Evolutionary conservation across 2,888 invertebrate genomes (phyloP), one percentile per base, ranked within the genome.

Genomic region (Anthophora plumipes): DNA sequence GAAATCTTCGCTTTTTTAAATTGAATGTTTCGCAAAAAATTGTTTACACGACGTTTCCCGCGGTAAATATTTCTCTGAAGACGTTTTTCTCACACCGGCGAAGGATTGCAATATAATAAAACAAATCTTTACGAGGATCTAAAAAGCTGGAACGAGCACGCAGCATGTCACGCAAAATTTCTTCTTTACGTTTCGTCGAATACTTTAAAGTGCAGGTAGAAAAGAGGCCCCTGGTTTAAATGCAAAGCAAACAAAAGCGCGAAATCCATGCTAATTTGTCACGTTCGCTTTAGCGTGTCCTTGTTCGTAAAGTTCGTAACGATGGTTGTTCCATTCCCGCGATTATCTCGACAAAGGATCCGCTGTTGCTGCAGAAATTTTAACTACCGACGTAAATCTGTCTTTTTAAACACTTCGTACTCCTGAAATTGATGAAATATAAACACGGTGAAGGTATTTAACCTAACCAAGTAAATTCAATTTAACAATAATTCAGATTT

Each of bases 231-330:
- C 31, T n/a, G 8, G 25, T 22, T 25, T n/a, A 60, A 63, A 54
- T 17, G 25, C 17, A 14, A 0, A 25, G 5, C 20, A 54, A 60
- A 41, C 14, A n/a, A 50, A 37, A 22, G 50, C 59, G 41, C 3
- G 14, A 60, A 12, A 60, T 60, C 37, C 14, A 17, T 57, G 31
- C 20, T 60, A 60, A 74, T 60, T 74, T 59, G 22, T 12, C 41
- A 12, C 22, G 39, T 50, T 20, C 31, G 25, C 20, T 31, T 14
- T 20, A n/a, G 31, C 14, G 31, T 7, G 20, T 52, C 17, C 22
- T 66, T 11, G 8, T 22, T 17, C 3, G 22, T 14, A 5, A 41
- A 22, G 41, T 66, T 52, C 39, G 31, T 14, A 6, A 7, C 39
- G 31, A 20, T 1, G 14, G 14, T 43, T 22, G 22, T 1, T 37